These are phyloP conservation scores for Rosalia funebris DNA, from an alignment of 2,888 invertebrate species.

Conservation along the genomic window DNA sequence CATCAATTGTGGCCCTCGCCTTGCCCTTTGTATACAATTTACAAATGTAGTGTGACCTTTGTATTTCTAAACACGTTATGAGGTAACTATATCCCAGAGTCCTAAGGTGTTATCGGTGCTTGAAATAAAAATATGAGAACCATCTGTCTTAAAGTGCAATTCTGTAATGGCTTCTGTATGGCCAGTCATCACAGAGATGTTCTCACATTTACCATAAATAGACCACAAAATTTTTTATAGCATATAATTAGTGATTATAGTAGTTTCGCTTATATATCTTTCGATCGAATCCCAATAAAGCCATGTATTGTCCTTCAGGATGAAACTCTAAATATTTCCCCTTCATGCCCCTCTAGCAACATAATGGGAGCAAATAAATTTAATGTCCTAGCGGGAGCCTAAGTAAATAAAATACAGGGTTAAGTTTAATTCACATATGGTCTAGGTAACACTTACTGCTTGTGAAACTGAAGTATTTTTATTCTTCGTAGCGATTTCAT, in stretches of 20 bases:
- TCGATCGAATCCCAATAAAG: conserved; percentile 94
- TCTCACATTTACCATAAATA: conserved; percentile 98
- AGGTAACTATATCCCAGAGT: conserved; percentile 94
- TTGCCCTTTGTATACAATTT: conserved; percentile 78
- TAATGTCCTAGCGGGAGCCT: conserved; percentile 83
- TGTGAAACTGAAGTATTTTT: conserved; percentile 82
- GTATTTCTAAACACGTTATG: conserved; percentile 87
- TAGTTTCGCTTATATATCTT: conserved; percentile 82
- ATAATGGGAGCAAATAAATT: conserved; percentile 92
- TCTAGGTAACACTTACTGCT: conserved; percentile 75
- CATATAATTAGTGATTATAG: neutral
- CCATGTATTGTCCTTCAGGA: conserved; percentile 94
- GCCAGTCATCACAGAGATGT: conserved; percentile 90
- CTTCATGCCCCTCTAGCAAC: conserved; percentile 95
- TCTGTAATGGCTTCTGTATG: conserved; percentile 97
- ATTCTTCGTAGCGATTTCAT: conserved; percentile 78
- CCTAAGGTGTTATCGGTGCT: conserved; percentile 95
- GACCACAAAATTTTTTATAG: conserved; percentile 83
- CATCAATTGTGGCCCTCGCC: conserved; percentile 89
- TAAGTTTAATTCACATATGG: too few species aligned
- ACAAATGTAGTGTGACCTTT: conserved; percentile 85
- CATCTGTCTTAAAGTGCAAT: conserved; percentile 86
- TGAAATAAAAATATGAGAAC: conserved; percentile 86
- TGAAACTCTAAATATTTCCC: conserved; percentile 97
- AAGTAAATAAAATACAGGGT: conserved; percentile 37